Conservation (phyloP, 2,113 vertebrate species). For the Lagenorhynchus albirostris region DNA sequence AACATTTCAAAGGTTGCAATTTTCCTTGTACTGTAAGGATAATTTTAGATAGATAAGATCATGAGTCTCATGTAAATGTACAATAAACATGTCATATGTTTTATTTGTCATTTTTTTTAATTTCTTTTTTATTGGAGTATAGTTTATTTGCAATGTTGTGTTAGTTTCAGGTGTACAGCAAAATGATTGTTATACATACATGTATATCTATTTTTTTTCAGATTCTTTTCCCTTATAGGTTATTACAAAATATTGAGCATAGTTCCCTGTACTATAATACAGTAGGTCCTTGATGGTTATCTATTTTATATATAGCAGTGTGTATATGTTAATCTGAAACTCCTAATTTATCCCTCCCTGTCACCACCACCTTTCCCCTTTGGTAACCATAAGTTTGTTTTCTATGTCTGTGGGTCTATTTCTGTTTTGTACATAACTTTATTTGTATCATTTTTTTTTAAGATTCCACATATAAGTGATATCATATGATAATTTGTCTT, state of each 20-base stretch:
- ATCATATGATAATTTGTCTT: background rate
- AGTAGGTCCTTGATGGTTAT: background rate
- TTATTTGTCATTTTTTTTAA: background rate
- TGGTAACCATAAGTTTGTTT: background rate
- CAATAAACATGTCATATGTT: background rate
- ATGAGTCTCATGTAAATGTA: background rate
- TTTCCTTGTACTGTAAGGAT: background rate
- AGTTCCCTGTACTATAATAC: background rate
- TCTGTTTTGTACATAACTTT: background rate
- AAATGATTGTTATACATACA: background rate
- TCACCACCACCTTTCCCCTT: background rate
- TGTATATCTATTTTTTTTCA: background rate
- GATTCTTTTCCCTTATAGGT: background rate
- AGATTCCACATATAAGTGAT: background rate
- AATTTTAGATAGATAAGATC: background rate
- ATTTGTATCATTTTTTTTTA: background rate
- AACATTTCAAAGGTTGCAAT: background rate
- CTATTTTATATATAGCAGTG: background rate
- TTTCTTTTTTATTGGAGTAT: background rate
- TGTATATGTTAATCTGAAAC: background rate
- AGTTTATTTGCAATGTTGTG: background rate
- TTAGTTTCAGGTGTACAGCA: background rate
- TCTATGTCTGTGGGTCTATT: background rate
- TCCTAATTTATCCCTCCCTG: background rate
- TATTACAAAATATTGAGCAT: background rate